Conservation (phyloP, 92 coral and sea anemone genomes). For the Blastomussa wellsi region DNA sequence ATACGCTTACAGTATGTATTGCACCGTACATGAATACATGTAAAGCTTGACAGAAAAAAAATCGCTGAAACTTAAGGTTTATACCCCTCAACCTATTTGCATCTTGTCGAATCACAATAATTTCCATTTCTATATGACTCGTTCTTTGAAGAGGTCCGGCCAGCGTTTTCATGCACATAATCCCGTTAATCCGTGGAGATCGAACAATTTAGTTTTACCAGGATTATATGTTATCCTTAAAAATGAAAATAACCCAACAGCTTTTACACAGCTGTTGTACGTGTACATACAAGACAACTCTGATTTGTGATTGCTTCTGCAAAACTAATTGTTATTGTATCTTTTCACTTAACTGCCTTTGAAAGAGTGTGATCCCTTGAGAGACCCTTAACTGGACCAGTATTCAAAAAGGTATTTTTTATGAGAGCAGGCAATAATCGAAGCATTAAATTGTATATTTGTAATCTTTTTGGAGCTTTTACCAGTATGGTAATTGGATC, state of each 20-base stretch:
- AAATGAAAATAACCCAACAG: neutral
- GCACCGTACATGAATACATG: no score
- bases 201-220: neutral
- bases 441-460: neutral
- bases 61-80: no score
- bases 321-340: neutral
- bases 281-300: neutral
- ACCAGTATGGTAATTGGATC: neutral
- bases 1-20: no score
- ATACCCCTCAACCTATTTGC: no score
- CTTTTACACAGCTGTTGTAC: constrained; percentile 13
- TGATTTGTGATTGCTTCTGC: neutral
- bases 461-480: neutral
- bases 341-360: neutral
- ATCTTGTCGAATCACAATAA: no score
- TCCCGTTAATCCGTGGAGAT: neutral
- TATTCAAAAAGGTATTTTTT: neutral
- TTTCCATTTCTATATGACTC: no score
- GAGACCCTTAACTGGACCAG: neutral
- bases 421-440: neutral
- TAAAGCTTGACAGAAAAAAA: no score
- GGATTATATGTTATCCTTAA: neutral
- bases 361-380: neutral
- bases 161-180: neutral
- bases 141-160: no score